phyloP scores from a whole-genome alignment of 1,140 invertebrate species.

The Lepidurus couesii region DNA sequence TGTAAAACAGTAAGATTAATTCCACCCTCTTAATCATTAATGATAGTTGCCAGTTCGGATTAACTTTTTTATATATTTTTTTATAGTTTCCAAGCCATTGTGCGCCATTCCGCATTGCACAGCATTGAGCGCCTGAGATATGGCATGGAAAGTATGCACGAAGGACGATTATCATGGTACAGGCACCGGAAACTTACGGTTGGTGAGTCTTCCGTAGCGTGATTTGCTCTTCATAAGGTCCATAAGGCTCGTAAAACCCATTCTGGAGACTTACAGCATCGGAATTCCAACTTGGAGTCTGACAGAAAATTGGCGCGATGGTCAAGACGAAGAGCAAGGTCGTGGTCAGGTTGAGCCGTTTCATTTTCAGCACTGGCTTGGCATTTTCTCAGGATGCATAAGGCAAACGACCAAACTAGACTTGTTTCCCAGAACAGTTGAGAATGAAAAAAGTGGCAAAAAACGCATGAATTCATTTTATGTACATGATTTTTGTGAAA shows the following conservation, averaged over 20 bases:
- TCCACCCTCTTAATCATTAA: no score
- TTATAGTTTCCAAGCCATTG: no score
- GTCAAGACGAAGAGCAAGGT: conserved; percentile 13
- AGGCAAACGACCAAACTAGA: background rate
- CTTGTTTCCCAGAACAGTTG: background rate
- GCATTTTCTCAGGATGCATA: background rate
- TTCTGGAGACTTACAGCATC: background rate
- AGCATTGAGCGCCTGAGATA: background rate
- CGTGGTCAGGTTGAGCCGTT: background rate
- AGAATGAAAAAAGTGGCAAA: no score
- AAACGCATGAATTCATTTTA: no score
- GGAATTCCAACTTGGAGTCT: background rate
- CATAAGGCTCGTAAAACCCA: background rate
- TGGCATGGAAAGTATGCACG: background rate
- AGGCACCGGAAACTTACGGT: background rate
- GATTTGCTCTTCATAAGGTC: background rate
- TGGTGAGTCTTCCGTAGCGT: background rate
- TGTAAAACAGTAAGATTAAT: no score
- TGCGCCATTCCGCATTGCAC: no score
- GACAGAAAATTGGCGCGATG: background rate
- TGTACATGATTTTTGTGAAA: no score
- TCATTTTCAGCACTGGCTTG: background rate
- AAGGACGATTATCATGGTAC: background rate
- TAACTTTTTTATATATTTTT: no score
- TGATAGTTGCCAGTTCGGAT: no score